Evolutionary conservation across 2,113 vertebrate species (phyloP).

Genomic region (Calonectris borealis): DNA sequence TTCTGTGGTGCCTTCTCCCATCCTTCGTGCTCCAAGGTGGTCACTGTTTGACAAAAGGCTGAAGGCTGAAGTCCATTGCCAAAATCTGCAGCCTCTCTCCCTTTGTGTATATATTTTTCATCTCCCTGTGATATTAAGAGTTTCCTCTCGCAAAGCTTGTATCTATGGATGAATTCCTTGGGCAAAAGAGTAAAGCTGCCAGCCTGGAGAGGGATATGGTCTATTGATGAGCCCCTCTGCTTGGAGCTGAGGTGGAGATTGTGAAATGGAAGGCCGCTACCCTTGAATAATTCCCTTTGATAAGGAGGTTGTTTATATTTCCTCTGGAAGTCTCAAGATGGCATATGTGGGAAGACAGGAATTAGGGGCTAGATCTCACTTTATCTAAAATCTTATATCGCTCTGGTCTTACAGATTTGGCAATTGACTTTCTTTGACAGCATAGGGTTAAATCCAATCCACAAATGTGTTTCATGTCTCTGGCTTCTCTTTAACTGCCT

Average conservation of each 20-base stretch:
- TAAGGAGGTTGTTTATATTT: neutral
- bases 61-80: neutral
- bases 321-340: neutral
- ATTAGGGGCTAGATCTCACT: neutral
- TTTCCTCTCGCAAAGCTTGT: neutral
- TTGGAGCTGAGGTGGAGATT: neutral
- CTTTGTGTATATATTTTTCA: neutral
- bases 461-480: neutral
- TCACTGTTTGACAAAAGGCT: neutral
- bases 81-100: neutral
- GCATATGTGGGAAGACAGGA: neutral
- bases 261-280: neutral
- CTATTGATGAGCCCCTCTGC: neutral
- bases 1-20: neutral
- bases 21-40: neutral
- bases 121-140: neutral
- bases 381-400: neutral
- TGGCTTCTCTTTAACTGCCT: neutral
- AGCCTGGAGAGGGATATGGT: neutral
- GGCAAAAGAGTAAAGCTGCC: neutral
- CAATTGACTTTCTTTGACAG: neutral
- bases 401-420: neutral
- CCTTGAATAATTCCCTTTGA: neutral
- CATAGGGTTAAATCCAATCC: neutral
- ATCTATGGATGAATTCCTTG: neutral